Evolutionary conservation across 2,888 invertebrate genomes (phyloP).

Genomic region (Eremobia ochroleuca): DNA sequence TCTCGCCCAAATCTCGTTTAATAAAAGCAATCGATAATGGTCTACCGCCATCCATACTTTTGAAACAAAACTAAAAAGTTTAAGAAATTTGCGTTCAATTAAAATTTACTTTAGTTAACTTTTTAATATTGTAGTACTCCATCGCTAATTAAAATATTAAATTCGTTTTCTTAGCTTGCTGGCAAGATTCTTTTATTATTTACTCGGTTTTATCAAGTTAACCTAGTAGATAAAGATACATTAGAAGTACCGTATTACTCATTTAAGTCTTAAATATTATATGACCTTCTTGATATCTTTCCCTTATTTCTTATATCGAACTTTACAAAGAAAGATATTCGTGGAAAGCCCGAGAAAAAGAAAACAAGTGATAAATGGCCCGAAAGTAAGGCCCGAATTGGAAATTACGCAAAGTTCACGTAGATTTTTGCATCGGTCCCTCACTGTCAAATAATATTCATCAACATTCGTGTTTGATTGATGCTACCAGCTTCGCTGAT

Average conservation of each 20-base stretch:
- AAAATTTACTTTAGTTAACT: background rate
- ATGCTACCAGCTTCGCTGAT: slow-evolving; percentile 43
- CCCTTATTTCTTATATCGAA: slow-evolving; percentile 2
- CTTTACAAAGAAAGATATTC: background rate
- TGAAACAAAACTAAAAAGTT: background rate
- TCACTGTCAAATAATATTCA: slow-evolving; percentile 45
- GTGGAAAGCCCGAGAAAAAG: slow-evolving; percentile 1
- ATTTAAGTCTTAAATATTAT: slow-evolving; percentile 25
- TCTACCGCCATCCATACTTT: background rate
- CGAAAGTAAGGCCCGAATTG: slow-evolving; percentile 24
- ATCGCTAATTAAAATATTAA: slow-evolving; percentile 3
- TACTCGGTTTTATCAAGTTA: slow-evolving; percentile 3
- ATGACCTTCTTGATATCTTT: slow-evolving; percentile 18
- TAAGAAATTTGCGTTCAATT: background rate
- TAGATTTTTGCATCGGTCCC: slow-evolving; percentile 30
- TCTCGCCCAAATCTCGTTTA: slow-evolving; percentile 9
- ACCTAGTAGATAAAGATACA: background rate
- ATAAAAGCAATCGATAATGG: slow-evolving; percentile 27
- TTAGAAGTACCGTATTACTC: background rate
- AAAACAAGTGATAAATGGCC: slow-evolving; percentile 21
- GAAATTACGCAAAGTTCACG: slow-evolving; percentile 20
- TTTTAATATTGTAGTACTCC: slow-evolving; percentile 17
- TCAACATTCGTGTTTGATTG: slow-evolving; percentile 51
- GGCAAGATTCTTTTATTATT: background rate
- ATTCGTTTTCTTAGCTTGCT: background rate